Evolutionary conservation across 2,797 vertebrate genomes (phyloP).

Genomic region (Aselliscus stoliczkanus): DNA sequence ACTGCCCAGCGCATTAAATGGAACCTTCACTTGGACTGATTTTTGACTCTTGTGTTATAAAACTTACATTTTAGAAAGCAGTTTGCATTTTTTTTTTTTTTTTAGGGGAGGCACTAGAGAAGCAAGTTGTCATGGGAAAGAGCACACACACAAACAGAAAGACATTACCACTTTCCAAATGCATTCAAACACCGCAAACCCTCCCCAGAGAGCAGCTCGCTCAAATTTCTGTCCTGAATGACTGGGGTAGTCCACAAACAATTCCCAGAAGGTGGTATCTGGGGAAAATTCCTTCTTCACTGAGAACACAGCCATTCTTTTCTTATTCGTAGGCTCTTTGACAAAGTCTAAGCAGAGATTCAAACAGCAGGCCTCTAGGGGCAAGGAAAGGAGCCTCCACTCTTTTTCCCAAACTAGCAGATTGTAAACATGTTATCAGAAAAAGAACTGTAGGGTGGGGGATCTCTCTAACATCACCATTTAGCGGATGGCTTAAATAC

Average conservation of each 20-base stretch:
- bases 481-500: background rate
- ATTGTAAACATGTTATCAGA: background rate
- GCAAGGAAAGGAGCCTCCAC: background rate
- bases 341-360: background rate
- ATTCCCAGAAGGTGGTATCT: accelerated
- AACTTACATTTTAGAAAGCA: background rate
- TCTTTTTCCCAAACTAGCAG: background rate
- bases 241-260: background rate
- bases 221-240: background rate
- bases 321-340: background rate
- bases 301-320: background rate
- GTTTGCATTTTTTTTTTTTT: background rate
- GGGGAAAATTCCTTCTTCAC: background rate
- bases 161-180: background rate
- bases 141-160: background rate
- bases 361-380: background rate
- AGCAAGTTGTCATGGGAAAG: background rate
- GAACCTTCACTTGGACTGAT: background rate
- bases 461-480: background rate
- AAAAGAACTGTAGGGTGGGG: background rate
- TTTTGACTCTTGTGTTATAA: background rate
- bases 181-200: background rate
- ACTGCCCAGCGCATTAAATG: background rate
- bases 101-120: background rate
- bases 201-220: background rate